Percentiles rank a stretch among this genome's conserved stretches.
These are phyloP conservation scores for Sander vitreus DNA, from an alignment of 2,113 vertebrate genomes.

Conservation along the genomic window DNA sequence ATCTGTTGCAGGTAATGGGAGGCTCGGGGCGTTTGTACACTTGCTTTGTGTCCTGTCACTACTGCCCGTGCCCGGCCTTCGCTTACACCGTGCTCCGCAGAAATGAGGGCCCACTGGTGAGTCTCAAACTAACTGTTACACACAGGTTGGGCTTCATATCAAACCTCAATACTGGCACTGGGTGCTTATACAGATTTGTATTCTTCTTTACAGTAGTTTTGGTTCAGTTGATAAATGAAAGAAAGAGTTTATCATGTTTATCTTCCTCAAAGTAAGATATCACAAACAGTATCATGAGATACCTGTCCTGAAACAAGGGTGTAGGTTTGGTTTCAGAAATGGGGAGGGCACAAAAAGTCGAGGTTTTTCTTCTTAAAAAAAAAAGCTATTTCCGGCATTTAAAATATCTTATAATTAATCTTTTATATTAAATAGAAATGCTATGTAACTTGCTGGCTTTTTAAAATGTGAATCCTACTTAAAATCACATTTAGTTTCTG, in stretches of 20 bases:
- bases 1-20: slow-evolving; percentile 87
- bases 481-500: neutral
- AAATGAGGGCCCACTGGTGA: slow-evolving; percentile 90
- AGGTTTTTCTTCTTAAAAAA: neutral
- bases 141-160: neutral
- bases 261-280: neutral
- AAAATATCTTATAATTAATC: neutral
- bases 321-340: neutral
- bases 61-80: slow-evolving; percentile 93
- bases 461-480: neutral
- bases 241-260: neutral
- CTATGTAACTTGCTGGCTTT: neutral
- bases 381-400: neutral
- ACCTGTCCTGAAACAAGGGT: neutral
- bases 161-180: neutral
- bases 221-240: neutral
- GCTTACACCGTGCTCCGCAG: slow-evolving; percentile 89
- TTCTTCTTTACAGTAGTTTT: neutral
- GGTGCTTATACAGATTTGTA: neutral
- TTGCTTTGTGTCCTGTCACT: slow-evolving; percentile 92
- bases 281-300: neutral
- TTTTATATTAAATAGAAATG: neutral
- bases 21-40: slow-evolving; percentile 90
- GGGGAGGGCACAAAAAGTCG: neutral
- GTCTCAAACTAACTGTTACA: slow-evolving; percentile 17